Evolutionary conservation across 2,888 invertebrate species (phyloP).

Genomic region (Muschampia plurimacula): DNA sequence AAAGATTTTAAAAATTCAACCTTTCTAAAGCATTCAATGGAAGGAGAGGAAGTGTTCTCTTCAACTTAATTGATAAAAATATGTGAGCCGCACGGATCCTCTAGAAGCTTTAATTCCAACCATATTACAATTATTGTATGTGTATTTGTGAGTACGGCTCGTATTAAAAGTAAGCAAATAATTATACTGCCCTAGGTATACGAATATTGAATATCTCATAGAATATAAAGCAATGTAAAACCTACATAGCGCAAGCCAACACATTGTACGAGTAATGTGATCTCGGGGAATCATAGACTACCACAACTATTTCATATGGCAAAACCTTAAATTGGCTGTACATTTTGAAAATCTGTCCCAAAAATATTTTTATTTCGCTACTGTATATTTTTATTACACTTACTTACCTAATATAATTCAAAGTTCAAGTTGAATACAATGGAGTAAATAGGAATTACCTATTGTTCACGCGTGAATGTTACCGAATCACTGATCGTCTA

Average conservation of each 20-base stretch:
- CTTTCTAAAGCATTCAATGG: no score
- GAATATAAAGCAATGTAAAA: not conserved
- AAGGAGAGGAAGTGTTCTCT: no score
- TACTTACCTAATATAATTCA: not conserved
- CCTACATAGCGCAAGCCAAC: not conserved
- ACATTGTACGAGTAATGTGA: not conserved
- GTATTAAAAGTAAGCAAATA: no score
- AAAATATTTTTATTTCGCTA: not conserved
- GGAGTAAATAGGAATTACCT: constrained; percentile 27
- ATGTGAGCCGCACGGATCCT: no score
- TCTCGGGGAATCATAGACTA: not conserved
- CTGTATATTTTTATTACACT: not conserved
- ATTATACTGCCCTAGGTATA: no score
- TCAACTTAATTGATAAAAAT: no score
- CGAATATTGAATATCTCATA: not conserved
- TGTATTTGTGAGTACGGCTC: no score
- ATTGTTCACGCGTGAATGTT: not conserved
- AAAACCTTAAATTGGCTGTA: not conserved
- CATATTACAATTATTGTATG: no score
- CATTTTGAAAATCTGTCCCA: not conserved
- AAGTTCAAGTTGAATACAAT: not conserved
- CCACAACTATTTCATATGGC: not conserved
- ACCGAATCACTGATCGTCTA: constrained; percentile 28
- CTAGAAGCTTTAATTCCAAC: no score
- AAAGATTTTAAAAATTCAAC: no score